Percentiles rank a stretch among this genome's conserved stretches.
Evolutionary conservation across 2,888 invertebrate species (phyloP).

Genomic region (Bhutanitis thaidina): DNA sequence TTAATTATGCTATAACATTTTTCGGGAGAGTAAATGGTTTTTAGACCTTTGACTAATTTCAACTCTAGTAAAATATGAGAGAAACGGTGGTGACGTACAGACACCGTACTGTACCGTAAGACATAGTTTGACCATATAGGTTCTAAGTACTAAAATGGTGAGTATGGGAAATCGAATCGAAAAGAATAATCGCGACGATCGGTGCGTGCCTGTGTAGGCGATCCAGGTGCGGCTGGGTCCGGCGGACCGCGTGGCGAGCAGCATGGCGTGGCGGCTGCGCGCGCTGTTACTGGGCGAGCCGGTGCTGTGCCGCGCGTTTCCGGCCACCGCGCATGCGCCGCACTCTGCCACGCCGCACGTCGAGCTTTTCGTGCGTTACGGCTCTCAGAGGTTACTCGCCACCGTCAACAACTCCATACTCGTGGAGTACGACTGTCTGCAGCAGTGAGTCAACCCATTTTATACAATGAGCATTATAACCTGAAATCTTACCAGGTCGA

Average conservation of each 20-base stretch:
- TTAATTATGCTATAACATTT: too few species aligned
- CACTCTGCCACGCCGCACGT: conserved; percentile 68
- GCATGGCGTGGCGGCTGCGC: conserved; percentile 78
- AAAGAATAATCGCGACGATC: too few species aligned
- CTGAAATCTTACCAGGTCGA: too few species aligned
- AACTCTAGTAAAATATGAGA: too few species aligned
- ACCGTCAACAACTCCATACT: conserved; percentile 85
- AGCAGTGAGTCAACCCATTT: conserved; percentile 8
- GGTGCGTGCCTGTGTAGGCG: conserved; percentile 58
- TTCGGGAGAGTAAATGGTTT: too few species aligned
- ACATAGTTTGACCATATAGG: too few species aligned
- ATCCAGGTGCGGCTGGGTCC: conserved; percentile 78
- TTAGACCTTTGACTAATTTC: too few species aligned
- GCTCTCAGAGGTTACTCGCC: conserved; percentile 81
- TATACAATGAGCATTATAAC: too few species aligned
- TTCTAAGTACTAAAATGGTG: too few species aligned
- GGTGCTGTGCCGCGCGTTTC: conserved; percentile 65
- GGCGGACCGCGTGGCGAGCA: conserved; percentile 72
- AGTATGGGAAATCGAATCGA: too few species aligned
- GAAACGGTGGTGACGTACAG: too few species aligned
- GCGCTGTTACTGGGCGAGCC: conserved; percentile 77
- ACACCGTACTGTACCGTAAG: too few species aligned
- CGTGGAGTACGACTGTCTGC: conserved; percentile 78
- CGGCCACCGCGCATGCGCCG: conserved; percentile 33
- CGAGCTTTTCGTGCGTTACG: conserved; percentile 85